These are phyloP conservation scores for Poecilia picta DNA, from an alignment of 2,797 vertebrate genomes.

Conservation along the genomic window DNA sequence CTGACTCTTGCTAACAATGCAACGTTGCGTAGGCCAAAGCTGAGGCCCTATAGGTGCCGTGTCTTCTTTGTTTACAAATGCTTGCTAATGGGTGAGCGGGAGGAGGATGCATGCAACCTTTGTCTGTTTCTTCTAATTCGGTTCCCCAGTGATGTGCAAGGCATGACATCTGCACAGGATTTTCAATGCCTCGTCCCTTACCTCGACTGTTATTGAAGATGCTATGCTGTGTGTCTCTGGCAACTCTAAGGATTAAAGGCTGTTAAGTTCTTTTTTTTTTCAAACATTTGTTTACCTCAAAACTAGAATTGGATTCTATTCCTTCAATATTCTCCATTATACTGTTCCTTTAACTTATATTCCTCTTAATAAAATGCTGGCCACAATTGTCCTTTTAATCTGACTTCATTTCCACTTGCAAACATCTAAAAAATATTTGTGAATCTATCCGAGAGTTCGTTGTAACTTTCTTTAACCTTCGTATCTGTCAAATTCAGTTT, in stretches of 20 bases:
- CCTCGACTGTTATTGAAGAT: slow-evolving; percentile 57
- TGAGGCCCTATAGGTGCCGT: slow-evolving; percentile 12
- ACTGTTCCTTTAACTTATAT: no score
- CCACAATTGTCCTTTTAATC: neutral
- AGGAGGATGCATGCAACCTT: slow-evolving; percentile 34
- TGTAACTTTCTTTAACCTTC: neutral
- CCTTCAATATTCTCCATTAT: neutral
- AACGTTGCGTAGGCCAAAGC: slow-evolving; percentile 27
- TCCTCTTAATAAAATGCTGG: neutral
- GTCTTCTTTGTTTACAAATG: slow-evolving; percentile 68
- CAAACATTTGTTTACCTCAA: neutral
- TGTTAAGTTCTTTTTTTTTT: slow-evolving; percentile 9
- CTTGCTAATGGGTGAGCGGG: slow-evolving; percentile 58
- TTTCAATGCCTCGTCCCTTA: slow-evolving; percentile 38
- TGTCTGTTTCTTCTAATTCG: slow-evolving; percentile 49
- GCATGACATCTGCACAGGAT: slow-evolving; percentile 48
- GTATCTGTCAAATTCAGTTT: neutral
- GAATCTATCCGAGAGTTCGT: neutral
- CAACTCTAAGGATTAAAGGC: slow-evolving; percentile 29
- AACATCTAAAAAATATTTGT: neutral
- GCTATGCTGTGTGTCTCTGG: slow-evolving; percentile 43
- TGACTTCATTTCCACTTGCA: neutral
- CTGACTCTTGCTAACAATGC: slow-evolving; percentile 42
- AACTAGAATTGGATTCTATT: neutral
- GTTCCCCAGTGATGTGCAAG: slow-evolving; percentile 50